phyloP scores from a whole-genome alignment of 2,888 invertebrate genomes.

The Hesperia comma region DNA sequence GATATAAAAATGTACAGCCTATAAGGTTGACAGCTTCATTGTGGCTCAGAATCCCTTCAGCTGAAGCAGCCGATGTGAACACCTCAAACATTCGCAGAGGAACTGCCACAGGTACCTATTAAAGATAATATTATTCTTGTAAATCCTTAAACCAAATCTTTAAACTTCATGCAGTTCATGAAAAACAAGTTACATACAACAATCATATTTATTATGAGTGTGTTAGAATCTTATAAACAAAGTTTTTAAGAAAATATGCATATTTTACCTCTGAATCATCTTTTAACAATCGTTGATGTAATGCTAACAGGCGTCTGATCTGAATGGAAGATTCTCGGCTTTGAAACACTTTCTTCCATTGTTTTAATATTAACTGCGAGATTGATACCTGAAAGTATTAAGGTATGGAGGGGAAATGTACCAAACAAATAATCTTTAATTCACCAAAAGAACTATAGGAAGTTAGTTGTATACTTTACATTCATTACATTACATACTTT shows the following conservation, averaged over 20 bases:
- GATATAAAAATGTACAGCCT: constrained; percentile 79
- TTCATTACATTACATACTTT: no score
- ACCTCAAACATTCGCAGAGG: constrained; percentile 91
- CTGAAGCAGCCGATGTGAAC: constrained; percentile 84
- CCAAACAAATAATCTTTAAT: no score
- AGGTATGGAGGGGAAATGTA: no score
- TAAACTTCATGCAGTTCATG: no score
- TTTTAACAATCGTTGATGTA: constrained; percentile 69
- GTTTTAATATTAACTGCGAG: constrained; percentile 81
- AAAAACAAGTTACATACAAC: no score
- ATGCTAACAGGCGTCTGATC: constrained; percentile 68
- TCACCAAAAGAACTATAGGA: no score
- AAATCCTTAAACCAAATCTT: no score
- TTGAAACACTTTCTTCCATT: constrained; percentile 74
- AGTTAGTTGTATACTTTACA: no score
- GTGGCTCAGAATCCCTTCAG: constrained; percentile 62
- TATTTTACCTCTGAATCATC: constrained; percentile 68
- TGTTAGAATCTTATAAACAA: no score
- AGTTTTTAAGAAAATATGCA: background rate
- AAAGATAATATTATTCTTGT: no score
- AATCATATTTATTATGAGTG: no score
- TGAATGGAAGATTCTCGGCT: constrained; percentile 64
- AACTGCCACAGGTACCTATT: constrained; percentile 85
- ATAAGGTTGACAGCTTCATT: constrained; percentile 61
- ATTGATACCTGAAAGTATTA: constrained; percentile 73